phyloP scores from a whole-genome alignment of 2,113 vertebrate species.

The Pardalotus punctatus region DNA sequence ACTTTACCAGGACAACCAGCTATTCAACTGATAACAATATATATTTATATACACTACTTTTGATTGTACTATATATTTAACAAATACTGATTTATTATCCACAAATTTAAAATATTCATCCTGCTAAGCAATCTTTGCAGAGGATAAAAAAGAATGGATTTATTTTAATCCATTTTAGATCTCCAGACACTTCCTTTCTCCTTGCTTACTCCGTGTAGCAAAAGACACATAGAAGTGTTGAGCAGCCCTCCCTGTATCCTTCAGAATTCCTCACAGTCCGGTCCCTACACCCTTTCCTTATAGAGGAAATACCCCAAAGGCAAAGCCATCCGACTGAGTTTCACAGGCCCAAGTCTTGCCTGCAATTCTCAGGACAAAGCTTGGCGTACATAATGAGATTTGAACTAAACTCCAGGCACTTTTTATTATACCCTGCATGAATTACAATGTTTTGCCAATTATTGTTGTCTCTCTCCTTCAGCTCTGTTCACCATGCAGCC shows the following conservation, averaged over 20 bases:
- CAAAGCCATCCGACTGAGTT: neutral
- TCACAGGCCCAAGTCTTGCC: fast-evolving
- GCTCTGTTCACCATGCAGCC: neutral
- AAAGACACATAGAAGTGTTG: neutral
- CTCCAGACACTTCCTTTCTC: neutral
- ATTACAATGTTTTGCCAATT: neutral
- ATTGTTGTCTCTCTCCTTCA: neutral
- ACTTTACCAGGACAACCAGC: neutral
- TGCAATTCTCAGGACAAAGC: neutral
- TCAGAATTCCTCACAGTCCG: neutral
- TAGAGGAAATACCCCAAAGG: neutral
- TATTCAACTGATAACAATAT: neutral
- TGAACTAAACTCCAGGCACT: neutral
- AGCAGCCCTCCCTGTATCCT: neutral
- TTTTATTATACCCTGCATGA: neutral
- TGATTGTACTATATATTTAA: neutral
- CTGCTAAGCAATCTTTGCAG: neutral
- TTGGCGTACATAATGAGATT: neutral
- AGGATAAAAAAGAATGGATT: neutral
- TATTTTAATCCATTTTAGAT: neutral
- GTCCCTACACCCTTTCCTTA: neutral
- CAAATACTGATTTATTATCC: neutral
- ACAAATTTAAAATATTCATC: neutral
- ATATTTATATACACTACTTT: neutral
- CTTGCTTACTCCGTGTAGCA: neutral